These are phyloP conservation scores for Hyles lineata DNA, from an alignment of 2,888 invertebrate genomes.

Conservation along the genomic window DNA sequence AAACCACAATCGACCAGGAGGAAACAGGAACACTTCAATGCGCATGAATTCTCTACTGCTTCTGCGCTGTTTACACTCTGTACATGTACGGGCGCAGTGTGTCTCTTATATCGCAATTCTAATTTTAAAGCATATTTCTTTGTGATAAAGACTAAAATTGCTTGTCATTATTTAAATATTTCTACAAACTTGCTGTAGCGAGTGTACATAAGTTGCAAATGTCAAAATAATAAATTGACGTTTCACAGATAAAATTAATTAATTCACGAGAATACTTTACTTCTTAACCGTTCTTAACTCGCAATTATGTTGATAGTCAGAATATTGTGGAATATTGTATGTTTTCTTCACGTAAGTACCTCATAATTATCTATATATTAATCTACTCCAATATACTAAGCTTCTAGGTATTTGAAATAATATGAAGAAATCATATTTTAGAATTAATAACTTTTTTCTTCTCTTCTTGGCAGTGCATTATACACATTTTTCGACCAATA, in stretches of 20 bases:
- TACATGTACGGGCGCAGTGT: slow-evolving; percentile 31
- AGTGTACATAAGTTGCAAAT: slow-evolving; percentile 41
- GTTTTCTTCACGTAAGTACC: no score
- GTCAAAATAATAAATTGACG: slow-evolving; percentile 39
- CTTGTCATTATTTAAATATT: not conserved
- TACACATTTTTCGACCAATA: no score
- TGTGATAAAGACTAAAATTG: slow-evolving; percentile 11
- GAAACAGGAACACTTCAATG: slow-evolving; percentile 73
- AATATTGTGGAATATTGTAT: no score
- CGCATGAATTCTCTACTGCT: slow-evolving; percentile 84
- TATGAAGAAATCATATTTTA: no score
- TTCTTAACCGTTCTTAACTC: not conserved
- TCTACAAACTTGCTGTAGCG: not conserved
- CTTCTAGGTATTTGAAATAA: no score
- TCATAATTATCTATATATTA: no score
- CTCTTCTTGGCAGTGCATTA: no score
- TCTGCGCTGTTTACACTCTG: slow-evolving; percentile 61
- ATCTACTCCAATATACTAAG: no score
- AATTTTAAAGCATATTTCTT: rapidly evolving
- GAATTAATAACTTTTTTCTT: no score
- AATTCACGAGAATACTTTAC: not conserved
- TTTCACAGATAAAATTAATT: not conserved
- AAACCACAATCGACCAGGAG: slow-evolving; percentile 82
- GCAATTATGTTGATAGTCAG: no score
- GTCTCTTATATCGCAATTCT: not conserved